Evolutionary conservation across 2,113 vertebrate genomes (phyloP).

Genomic region (Silurus meridionalis): DNA sequence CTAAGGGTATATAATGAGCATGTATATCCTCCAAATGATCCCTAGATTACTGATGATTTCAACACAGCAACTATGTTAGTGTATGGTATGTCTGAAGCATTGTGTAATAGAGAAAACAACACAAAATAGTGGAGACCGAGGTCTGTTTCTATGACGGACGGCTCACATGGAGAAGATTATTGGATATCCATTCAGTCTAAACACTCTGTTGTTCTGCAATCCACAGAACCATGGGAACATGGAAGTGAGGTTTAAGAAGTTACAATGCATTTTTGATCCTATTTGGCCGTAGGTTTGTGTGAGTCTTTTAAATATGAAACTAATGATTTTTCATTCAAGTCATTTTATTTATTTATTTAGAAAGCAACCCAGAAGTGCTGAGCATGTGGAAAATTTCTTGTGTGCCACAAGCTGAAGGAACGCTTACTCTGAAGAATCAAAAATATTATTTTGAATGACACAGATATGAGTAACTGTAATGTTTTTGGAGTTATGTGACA

Average conservation of each 20-base stretch:
- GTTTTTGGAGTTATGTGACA: not conserved
- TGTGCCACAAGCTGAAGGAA: not conserved
- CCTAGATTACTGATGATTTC: not conserved
- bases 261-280: not conserved
- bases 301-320: not conserved
- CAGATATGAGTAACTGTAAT: not conserved
- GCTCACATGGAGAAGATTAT: not conserved
- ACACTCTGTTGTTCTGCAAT: slow-evolving; percentile 6
- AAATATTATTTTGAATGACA: not conserved
- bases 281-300: not conserved
- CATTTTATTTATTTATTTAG: not conserved
- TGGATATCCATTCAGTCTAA: not conserved
- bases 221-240: not conserved
- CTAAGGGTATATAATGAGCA: not conserved
- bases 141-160: not conserved
- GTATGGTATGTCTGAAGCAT: not conserved
- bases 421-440: not conserved
- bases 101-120: not conserved
- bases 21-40: not conserved
- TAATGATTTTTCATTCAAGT: not conserved
- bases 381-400: not conserved
- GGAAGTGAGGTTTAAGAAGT: not conserved
- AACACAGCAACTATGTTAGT: not conserved
- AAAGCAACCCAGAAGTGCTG: not conserved
- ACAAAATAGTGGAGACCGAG: not conserved